These are phyloP conservation scores for Nomada flava DNA, from an alignment of 2,888 invertebrate genomes.

Conservation along the genomic window DNA sequence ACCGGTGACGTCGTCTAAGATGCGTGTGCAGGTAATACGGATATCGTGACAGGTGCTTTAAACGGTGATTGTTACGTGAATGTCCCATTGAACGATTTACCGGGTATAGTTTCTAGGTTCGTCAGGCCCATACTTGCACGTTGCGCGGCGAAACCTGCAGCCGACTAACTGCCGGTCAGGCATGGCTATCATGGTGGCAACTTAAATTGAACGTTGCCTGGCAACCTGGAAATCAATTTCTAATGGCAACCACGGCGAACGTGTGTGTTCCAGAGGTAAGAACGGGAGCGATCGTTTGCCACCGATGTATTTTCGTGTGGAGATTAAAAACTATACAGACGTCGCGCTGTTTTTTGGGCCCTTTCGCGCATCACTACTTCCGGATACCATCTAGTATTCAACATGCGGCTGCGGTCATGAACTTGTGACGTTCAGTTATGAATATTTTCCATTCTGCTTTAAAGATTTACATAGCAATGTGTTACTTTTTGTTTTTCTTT, in stretches of 20 bases:
- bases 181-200: constrained; percentile 74
- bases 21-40: neutral
- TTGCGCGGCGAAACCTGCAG: constrained; percentile 75
- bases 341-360: neutral
- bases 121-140: constrained; percentile 79
- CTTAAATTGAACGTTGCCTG: constrained; percentile 77
- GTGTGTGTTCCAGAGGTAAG: constrained; percentile 50
- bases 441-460: neutral
- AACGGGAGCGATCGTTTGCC: constrained; percentile 59
- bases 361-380: constrained; percentile 22
- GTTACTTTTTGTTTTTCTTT: neutral
- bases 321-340: constrained; percentile 37
- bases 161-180: constrained; percentile 77
- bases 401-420: neutral
- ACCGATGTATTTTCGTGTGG: constrained; percentile 32
- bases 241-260: constrained; percentile 68
- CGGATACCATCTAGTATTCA: constrained; percentile 40
- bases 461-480: neutral
- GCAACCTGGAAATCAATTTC: constrained; percentile 81
- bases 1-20: neutral
- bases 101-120: constrained; percentile 80
- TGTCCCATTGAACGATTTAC: constrained; percentile 67
- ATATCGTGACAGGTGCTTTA: constrained; percentile 25
- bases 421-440: neutral
- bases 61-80: constrained; percentile 35